A percentile compares a stretch with the other conserved stretches of the same genome.
These are phyloP conservation scores for Sminthurinus signatus DNA, from an alignment of 1,140 invertebrate species.

Conservation along the genomic window DNA sequence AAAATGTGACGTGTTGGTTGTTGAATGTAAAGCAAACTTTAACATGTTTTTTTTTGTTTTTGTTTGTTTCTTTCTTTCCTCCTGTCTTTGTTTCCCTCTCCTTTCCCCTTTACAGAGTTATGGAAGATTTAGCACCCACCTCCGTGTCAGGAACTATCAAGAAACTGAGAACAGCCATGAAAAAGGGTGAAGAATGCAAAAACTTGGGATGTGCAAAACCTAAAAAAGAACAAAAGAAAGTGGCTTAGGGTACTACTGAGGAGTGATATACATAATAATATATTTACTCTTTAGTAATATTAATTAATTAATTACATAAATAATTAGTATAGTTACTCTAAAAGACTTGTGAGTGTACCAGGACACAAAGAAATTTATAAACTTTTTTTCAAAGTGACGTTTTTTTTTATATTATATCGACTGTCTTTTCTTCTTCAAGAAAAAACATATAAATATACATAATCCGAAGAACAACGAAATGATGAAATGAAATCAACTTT, in stretches of 20 bases:
- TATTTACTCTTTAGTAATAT: not conserved
- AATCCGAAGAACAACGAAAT: too few relatives aligned
- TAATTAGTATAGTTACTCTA: not conserved
- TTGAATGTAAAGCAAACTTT: too few relatives aligned
- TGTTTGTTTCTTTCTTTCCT: too few relatives aligned
- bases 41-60: too few relatives aligned
- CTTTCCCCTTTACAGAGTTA: constrained; percentile 22
- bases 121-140: constrained; percentile 40
- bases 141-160: constrained; percentile 38
- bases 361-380: constrained; percentile 17
- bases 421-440: constrained; percentile 26
- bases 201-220: constrained; percentile 35
- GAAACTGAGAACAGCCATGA: constrained; percentile 40
- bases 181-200: constrained; percentile 41
- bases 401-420: constrained; percentile 26
- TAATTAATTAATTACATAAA: not conserved
- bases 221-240: constrained; percentile 13
- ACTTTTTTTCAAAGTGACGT: constrained; percentile 1
- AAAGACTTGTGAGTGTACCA: constrained; percentile 33
- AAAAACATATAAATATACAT: too few relatives aligned
- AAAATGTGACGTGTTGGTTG: too few relatives aligned
- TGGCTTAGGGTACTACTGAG: too few relatives aligned
- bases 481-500: not conserved
- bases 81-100: not conserved
- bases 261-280: not conserved